Percentiles rank a stretch among this genome's conserved stretches.
phyloP scores from a whole-genome alignment of 92 coral and sea anemone species.

The Actinostola sp. region DNA sequence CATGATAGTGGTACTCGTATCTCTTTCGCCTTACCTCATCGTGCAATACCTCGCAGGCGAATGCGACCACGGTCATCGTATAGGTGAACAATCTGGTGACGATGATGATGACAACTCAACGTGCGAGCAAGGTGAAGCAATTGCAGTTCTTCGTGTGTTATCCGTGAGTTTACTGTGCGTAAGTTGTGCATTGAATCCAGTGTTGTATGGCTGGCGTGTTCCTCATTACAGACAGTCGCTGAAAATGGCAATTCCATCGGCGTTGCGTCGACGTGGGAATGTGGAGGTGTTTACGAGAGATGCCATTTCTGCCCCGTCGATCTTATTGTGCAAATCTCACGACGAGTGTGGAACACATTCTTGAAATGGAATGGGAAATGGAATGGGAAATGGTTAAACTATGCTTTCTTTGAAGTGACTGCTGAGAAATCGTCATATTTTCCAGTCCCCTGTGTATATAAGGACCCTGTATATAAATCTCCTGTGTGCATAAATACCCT shows the following conservation, averaged over 20 bases:
- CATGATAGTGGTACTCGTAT: conserved; percentile 48
- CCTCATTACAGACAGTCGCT: conserved; percentile 53
- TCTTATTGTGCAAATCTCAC: too few species aligned
- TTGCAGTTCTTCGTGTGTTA: conserved; percentile 21
- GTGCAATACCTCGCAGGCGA: conserved; percentile 28
- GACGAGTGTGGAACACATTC: too few species aligned
- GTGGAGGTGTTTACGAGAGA: neutral
- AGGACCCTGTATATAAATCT: too few species aligned
- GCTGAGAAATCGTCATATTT: too few species aligned
- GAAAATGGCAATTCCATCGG: neutral
- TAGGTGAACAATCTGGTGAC: neutral
- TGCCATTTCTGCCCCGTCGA: neutral
- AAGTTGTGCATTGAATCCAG: conserved; percentile 60
- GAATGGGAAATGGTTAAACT: too few species aligned
- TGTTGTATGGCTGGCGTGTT: conserved; percentile 68
- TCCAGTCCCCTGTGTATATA: too few species aligned
- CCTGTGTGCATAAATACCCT: too few species aligned
- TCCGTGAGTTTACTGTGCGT: conserved; percentile 56
- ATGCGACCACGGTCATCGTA: conserved; percentile 16
- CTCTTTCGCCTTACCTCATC: conserved; percentile 61
- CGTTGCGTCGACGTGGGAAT: neutral
- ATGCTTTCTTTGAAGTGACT: too few species aligned
- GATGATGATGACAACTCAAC: too few species aligned
- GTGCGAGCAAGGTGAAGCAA: conserved; percentile 20
- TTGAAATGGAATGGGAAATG: too few species aligned